Base-by-base conservation (phyloP, 2,888 invertebrate genomes). In the Drosophila sordidula region DNA sequence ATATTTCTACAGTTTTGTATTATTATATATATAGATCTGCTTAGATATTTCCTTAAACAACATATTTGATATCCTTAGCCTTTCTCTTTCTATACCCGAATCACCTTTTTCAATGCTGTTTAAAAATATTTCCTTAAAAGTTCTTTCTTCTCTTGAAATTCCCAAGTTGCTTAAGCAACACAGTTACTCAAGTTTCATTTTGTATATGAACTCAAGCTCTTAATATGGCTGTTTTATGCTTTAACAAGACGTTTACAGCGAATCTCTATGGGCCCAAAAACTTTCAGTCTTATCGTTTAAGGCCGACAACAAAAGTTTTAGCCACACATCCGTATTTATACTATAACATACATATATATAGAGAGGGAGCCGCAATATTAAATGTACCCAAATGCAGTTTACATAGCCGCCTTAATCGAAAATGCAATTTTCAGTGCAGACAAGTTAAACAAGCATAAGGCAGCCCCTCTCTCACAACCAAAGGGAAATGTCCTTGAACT, bases 381-480 rank as follows among this genome's bases (percentile, higher is more conserved):
- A 75, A 83, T 76, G 78, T 64, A 57, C 66, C 66, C 55, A 66
- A 55, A 69, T 78, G 71, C 78, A 54, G 71, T 72, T 84, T 76
- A 72, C 78, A 78, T 34, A 76, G 71, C 56, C n/a, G 67, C 49
- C 71, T 84, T 79, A 84, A 87, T 84, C 81, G 83, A 83, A 84
- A 83, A 79, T 79, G 81, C 87, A 87, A 75, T 83, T 75, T 75
- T 64, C 52, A 54, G 55, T 47, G 34, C 46, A 69, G 68, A 56
- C 84, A 71, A 78, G 75, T 80, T 51, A 70, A 78, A 73, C 75
- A 78, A 78, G 61, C 63, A 51, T 56, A 25, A 36, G 41, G 56
- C 32, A 38, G 11, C 25, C 9, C 16, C 9, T 4, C 4, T n/a
- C 18, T 8, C 16, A 6, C 18, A 16, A 18, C 46, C 49, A 59